Evolutionary conservation across 1,140 invertebrate genomes (phyloP), one percentile per base, ranked within the genome.

Genomic region (Eciton burchellii): DNA sequence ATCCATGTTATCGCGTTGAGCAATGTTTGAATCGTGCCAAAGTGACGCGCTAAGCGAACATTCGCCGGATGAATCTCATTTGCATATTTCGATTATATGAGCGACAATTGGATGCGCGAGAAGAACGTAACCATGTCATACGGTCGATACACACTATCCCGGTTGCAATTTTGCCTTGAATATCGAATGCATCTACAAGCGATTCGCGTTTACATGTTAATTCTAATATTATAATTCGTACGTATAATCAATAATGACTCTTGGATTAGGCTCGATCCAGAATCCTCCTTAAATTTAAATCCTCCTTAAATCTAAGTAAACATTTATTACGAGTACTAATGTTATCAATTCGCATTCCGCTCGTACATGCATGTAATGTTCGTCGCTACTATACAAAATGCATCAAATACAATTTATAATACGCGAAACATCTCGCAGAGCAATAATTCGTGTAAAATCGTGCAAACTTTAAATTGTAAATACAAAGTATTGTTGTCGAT

Each of bases 61-160:
- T 66, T 77, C 45, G 16, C 41, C 29, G 19, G 41, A 54, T 9
- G 21, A 47, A 21, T 45, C 43, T 63, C 14, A 49, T 63, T 74
- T 63, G 24, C n/a, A 74, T 74, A 16, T 12, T 62, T 63, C 14
- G 26, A 29, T 74, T 74, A 74, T 9, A 1, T 63, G 62, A 74
- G 6, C 12, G n/a, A 45, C 8, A 19, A 19, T 47, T 43, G 9
- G 24, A 26, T 16, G 24, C 1, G n/a, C 14, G 8, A 63, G 4
- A 35, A 56, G 29, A 43, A 2, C 6, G 24, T 41, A 16, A 43
- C 19, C 2, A 29, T 49, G 8, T 74, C 43, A 74, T 12, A 3
- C 43, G 43, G 21, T 14, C 21, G 6, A 52, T 26, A 72, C 14
- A 72, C n/a, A n/a, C n/a, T n/a, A n/a, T 57, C 35, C 21, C 26